Evolutionary conservation across 2,888 invertebrate genomes (phyloP).

Genomic region (Syrista parreyssii): DNA sequence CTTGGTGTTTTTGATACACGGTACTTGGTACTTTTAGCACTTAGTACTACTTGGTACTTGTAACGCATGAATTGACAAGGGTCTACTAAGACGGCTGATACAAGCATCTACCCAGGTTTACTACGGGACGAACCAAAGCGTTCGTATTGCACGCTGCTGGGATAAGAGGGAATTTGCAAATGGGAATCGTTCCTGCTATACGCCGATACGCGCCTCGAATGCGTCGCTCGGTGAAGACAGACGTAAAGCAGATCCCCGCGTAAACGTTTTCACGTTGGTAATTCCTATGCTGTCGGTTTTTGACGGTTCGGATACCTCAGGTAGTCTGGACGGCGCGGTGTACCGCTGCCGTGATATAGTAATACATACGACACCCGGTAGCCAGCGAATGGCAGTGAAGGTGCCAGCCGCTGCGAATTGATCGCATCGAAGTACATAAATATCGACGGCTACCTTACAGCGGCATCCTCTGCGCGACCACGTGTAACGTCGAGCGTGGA

Average conservation of each 20-base stretch:
- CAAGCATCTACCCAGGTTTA: too few species aligned
- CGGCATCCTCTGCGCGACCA: background rate
- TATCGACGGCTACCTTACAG: background rate
- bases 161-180: background rate
- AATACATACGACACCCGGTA: background rate
- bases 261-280: background rate
- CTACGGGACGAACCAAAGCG: too few species aligned
- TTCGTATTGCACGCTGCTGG: too few species aligned
- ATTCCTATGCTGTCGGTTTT: background rate
- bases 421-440: background rate
- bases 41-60: too few species aligned
- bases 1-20: too few species aligned
- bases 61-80: too few species aligned
- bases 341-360: background rate
- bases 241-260: background rate
- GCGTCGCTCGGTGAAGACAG: background rate
- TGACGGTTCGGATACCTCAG: background rate
- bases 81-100: too few species aligned
- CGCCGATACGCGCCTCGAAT: background rate
- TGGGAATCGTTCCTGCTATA: background rate
- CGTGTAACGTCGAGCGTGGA: background rate
- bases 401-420: background rate
- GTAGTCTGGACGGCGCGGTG: background rate
- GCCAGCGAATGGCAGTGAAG: background rate
- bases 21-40: too few species aligned